Conservation (phyloP, 1,140 invertebrate genomes). For the Elysia chlorotica region DNA sequence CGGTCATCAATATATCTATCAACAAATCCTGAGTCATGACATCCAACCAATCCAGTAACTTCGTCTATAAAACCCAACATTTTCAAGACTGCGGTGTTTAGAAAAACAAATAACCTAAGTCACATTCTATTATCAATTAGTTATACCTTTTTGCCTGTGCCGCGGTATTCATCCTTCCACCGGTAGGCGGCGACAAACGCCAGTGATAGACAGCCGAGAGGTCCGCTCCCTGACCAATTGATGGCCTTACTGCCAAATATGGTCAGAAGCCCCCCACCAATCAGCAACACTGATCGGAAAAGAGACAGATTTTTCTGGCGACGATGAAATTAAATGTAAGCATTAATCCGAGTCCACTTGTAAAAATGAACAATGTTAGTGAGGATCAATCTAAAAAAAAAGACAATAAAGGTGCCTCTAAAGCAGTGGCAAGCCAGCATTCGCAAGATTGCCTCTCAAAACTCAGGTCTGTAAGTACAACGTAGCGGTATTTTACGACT, state of each 20-base stretch:
- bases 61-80: too few relatives aligned
- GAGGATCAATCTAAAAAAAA: neutral
- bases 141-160: constrained; percentile 37
- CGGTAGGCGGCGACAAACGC: constrained; percentile 75
- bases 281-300: constrained; percentile 71
- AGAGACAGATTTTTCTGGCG: constrained; percentile 43
- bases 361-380: neutral
- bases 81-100: too few relatives aligned
- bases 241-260: constrained; percentile 83
- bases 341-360: neutral
- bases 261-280: constrained; percentile 73
- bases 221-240: constrained; percentile 80
- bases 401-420: neutral
- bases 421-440: too few relatives aligned
- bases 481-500: too few relatives aligned
- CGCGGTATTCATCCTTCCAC: constrained; percentile 49
- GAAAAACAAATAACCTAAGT: too few relatives aligned
- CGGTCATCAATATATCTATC: too few relatives aligned
- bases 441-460: too few relatives aligned
- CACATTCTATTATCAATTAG: too few relatives aligned
- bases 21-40: too few relatives aligned
- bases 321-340: neutral
- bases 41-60: too few relatives aligned
- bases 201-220: constrained; percentile 80
- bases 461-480: too few relatives aligned